A percentile compares a stretch with the other conserved stretches of the same genome.
Evolutionary conservation across 2,113 vertebrate species (phyloP).

Genomic region (Otocyon megalotis): DNA sequence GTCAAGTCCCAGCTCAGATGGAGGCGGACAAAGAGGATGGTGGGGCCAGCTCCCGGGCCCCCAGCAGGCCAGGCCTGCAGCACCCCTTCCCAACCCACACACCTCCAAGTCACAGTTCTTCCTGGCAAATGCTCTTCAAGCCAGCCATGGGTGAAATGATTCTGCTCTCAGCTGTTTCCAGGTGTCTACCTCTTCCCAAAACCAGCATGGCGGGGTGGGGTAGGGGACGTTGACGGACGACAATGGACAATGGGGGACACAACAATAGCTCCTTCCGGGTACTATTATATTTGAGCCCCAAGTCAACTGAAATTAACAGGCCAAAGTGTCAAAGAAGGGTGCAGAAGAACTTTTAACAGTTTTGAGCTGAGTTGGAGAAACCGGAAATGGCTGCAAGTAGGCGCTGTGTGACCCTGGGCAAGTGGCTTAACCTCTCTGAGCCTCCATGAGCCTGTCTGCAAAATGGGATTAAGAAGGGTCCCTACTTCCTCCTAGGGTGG

Average conservation of each 20-base stretch:
- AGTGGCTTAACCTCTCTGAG: neutral
- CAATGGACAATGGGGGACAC: neutral
- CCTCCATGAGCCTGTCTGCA: neutral
- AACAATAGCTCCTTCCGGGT: neutral
- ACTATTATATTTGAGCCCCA: neutral
- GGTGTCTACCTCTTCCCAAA: neutral
- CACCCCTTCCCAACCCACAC: neutral
- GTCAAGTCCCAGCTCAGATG: neutral
- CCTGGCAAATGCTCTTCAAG: neutral
- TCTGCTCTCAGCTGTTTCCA: neutral
- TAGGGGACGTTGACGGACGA: no score
- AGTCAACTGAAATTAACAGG: neutral
- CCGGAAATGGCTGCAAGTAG: neutral
- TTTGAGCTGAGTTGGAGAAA: neutral
- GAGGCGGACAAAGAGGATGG: neutral
- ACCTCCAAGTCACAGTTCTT: neutral
- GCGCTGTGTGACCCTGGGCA: neutral
- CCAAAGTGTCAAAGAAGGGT: neutral
- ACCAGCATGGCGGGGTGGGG: neutral
- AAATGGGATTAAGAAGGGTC: conserved; percentile 26
- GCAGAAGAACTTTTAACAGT: neutral
- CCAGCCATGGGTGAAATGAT: neutral
- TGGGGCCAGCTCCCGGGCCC: no score
- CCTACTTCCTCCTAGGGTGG: neutral
- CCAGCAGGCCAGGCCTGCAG: neutral